Conservation (phyloP, 1,140 invertebrate species). For the Drosophila oshimai region DNA sequence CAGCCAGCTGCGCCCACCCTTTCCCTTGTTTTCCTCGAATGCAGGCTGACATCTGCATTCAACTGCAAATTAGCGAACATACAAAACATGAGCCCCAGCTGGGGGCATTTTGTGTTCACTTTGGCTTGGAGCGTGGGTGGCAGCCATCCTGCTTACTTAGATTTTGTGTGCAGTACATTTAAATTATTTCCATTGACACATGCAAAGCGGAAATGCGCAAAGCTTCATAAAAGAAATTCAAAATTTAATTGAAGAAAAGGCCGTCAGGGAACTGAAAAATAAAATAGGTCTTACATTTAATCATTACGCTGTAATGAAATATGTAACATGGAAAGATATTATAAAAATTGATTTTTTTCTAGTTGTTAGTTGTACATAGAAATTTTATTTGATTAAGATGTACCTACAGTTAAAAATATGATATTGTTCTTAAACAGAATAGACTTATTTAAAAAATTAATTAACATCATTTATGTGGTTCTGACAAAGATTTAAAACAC, state of each 20-base stretch:
- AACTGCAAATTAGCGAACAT: conserved; percentile 67
- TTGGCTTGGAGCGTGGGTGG: conserved; percentile 8
- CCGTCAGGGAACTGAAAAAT: not conserved
- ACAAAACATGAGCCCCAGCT: conserved; percentile 42
- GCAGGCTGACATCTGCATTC: conserved; percentile 52
- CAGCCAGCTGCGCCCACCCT: too few species aligned
- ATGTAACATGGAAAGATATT: too few species aligned
- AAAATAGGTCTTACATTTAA: not conserved
- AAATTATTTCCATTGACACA: conserved; percentile 56
- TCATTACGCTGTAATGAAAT: too few species aligned
- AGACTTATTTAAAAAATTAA: too few species aligned
- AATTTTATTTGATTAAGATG: too few species aligned
- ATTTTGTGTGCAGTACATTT: conserved; percentile 35
- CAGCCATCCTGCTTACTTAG: conserved; percentile 28
- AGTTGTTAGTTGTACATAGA: too few species aligned
- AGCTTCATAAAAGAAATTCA: not conserved
- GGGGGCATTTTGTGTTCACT: not conserved
- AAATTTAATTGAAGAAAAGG: not conserved
- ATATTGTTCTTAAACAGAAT: too few species aligned
- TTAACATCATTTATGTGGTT: too few species aligned
- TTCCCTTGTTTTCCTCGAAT: conserved; percentile 10
- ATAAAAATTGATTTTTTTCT: too few species aligned
- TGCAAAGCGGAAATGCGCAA: not conserved
- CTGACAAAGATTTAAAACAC: too few species aligned
- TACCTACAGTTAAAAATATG: too few species aligned